Conservation (phyloP, 1,140 invertebrate genomes). For the Schlechtendalia chinensis region DNA sequence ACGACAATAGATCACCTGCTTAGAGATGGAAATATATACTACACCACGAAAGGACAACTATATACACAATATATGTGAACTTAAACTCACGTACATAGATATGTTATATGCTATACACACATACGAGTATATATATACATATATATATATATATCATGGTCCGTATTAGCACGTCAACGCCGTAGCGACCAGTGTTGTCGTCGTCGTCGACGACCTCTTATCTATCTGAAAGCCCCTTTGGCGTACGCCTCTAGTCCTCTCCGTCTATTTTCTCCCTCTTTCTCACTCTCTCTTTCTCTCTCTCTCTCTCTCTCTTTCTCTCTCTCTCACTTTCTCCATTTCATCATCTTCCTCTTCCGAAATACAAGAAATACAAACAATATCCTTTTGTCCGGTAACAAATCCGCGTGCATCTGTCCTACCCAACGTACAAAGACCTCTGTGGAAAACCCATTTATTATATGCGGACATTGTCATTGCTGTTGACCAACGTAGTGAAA, state of each 20-base stretch:
- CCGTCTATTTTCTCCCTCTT: neutral
- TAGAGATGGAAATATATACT: constrained; percentile 39
- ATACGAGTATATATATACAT: neutral
- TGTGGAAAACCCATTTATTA: neutral
- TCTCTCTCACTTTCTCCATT: neutral
- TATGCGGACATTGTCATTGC: neutral
- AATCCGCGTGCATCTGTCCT: neutral
- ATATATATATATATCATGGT: neutral
- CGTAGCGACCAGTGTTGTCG: too few relatives aligned
- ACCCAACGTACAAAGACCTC: neutral
- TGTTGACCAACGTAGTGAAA: neutral
- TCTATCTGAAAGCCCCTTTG: constrained; percentile 24
- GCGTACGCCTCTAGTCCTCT: neutral
- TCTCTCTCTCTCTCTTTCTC: neutral
- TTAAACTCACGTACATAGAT: neutral
- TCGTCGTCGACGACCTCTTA: constrained; percentile 36
- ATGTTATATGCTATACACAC: neutral
- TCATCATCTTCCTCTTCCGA: too few relatives aligned
- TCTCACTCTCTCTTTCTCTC: neutral
- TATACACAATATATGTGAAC: neutral
- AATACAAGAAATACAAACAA: neutral
- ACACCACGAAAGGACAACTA: neutral
- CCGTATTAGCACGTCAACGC: constrained; percentile 41
- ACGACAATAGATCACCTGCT: constrained; percentile 29
- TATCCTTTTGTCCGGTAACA: constrained; percentile 12